phyloP scores from a whole-genome alignment of 1,140 invertebrate genomes.

The Charaxes varanes region DNA sequence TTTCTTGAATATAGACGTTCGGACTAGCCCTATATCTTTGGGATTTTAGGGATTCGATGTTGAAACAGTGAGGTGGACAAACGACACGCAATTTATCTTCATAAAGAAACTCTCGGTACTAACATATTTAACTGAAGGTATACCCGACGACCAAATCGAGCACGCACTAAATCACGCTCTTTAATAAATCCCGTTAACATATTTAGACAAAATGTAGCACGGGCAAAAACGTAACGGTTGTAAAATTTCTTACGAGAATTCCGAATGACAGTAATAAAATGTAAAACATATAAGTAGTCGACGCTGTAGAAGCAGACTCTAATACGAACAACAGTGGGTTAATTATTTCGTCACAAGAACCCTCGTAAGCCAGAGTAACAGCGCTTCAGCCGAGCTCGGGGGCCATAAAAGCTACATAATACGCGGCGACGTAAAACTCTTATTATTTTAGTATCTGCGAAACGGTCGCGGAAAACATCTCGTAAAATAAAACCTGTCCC shows the following conservation, averaged over 20 bases:
- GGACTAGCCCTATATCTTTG: constrained; percentile 44
- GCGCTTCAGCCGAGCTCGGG: constrained; percentile 56
- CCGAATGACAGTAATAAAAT: constrained; percentile 32
- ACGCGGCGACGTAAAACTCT: constrained; percentile 68
- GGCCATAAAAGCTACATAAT: constrained; percentile 69
- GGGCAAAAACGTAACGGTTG: constrained; percentile 4
- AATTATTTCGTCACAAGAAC: constrained; percentile 71
- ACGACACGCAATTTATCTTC: constrained; percentile 3
- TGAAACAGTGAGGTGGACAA: constrained; percentile 7
- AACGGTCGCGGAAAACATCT: constrained; percentile 66
- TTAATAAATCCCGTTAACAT: neutral
- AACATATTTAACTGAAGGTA: no score
- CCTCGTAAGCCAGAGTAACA: constrained; percentile 66
- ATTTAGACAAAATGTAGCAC: constrained; percentile 14
- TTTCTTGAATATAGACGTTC: constrained; percentile 67
- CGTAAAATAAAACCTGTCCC: constrained; percentile 68
- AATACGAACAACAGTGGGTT: constrained; percentile 61
- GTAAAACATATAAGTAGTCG: constrained; percentile 36
- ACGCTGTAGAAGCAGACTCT: constrained; percentile 43
- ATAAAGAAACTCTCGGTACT: neutral
- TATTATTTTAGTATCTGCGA: constrained; percentile 73
- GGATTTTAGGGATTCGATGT: constrained; percentile 38
- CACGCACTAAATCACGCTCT: no score
- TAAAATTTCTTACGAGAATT: constrained; percentile 18
- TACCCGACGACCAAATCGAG: no score